Base-by-base conservation (phyloP, 2,888 invertebrate genomes). In the Capitulum mitella region DNA sequence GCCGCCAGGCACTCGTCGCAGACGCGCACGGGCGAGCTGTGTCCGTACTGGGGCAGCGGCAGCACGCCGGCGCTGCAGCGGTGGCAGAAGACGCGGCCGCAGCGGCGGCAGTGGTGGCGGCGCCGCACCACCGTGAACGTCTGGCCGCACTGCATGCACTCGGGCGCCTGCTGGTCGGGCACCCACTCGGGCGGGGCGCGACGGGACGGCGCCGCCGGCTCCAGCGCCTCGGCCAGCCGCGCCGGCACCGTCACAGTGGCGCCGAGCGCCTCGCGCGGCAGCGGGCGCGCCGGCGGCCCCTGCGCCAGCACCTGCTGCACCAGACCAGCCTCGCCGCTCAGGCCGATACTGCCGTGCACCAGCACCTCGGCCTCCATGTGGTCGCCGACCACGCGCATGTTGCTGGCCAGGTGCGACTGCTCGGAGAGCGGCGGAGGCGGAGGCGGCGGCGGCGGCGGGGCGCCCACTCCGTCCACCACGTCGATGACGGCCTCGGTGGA, bases 101-200 rank as follows among this genome's bases (percentile, higher is more conserved):
- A 99, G 86, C 97, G 97, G 83, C 98, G 89, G 85, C 98, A 98
- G 86, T 98, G 98, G 86, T 99, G 98, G 19, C 98, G 88, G 32
- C 98, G 90, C 64, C 98, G 90, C 83, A 99, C 94, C 82, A 98
- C 94, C 6, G 97, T 98, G 88, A 99, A 99, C 83, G 92, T 92
- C 32, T 93, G 91, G 80, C 91, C 90, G 86, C 99, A 99, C 58
- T 94, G 91, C 92, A 96, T 97, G 86, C 98, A 99, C 79, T 92
- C 90, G 0, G 94, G 93, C 61, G 94, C 94, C 82, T 93, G 91
- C 80, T 94, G 92, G 86, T 98, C 97, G 0, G 98, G 98, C 80
- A 98, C 92, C 98, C 98, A 98, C 78, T 92, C 90, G 0, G 97
- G 97, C 0, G 94, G 92, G 32, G 88, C n/a, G 46, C 43, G 29